These are phyloP conservation scores for Spongilla lacustris DNA, from an alignment of 37 sponge, comb jelly and placozoan species.

Conservation along the genomic window DNA sequence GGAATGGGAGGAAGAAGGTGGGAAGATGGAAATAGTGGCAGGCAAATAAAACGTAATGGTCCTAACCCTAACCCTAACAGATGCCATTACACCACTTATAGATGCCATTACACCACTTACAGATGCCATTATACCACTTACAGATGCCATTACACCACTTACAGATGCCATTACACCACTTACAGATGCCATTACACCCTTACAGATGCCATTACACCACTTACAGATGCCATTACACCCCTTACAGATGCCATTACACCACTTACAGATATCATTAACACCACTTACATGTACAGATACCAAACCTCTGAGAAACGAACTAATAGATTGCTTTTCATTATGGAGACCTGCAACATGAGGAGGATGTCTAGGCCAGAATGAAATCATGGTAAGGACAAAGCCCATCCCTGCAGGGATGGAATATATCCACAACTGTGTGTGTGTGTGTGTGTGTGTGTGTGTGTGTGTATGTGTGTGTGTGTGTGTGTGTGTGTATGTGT, in stretches of 20 bases:
- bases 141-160: too few relatives aligned
- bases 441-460: neutral
- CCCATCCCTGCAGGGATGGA: slow-evolving; percentile 69
- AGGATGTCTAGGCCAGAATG: slow-evolving; percentile 64
- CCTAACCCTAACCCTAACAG: too few relatives aligned
- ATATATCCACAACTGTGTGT: slow-evolving; percentile 75
- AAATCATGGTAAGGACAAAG: slow-evolving; percentile 31
- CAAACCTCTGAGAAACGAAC: slow-evolving; percentile 73
- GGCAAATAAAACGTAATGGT: too few relatives aligned
- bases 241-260: neutral
- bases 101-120: too few relatives aligned
- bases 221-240: too few relatives aligned
- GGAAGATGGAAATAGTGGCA: too few relatives aligned
- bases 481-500: too few relatives aligned
- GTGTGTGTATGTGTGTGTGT: too few relatives aligned
- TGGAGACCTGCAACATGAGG: slow-evolving; percentile 46
- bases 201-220: neutral
- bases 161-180: neutral
- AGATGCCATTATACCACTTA: slow-evolving; percentile 10
- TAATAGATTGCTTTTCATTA: neutral
- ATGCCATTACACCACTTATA: neutral
- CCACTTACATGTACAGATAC: too few relatives aligned
- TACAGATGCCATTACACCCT: too few relatives aligned
- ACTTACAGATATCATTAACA: too few relatives aligned
- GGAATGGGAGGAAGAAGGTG: neutral